These are phyloP conservation scores for Sebastiscus tertius DNA, from an alignment of 2,797 vertebrate genomes.

Conservation along the genomic window DNA sequence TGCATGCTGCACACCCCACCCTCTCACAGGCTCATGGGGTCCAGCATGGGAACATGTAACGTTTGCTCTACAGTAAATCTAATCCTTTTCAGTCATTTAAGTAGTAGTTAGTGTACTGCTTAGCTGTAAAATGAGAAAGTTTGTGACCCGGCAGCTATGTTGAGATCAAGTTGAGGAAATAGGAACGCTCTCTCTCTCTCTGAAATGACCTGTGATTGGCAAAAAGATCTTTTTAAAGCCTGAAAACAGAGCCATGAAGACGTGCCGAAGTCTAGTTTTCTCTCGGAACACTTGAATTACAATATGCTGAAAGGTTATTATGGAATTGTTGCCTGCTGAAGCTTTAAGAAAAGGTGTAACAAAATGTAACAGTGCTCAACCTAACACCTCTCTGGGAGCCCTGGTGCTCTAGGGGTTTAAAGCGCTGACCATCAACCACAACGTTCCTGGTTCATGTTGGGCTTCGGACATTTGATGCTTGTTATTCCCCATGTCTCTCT, in stretches of 20 bases:
- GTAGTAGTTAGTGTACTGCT: no score
- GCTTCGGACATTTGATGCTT: background rate
- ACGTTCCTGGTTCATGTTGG: background rate
- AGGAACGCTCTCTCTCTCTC: no score
- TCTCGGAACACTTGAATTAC: no score
- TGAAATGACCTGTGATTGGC: no score
- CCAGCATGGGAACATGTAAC: background rate
- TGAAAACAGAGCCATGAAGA: no score
- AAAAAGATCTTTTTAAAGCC: no score
- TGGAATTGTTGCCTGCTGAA: no score
- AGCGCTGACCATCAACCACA: background rate
- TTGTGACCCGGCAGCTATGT: accelerated
- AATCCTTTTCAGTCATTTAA: background rate
- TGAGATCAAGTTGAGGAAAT: no score
- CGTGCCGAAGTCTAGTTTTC: no score
- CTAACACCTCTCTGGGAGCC: background rate
- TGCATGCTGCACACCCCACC: background rate
- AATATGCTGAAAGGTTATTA: no score
- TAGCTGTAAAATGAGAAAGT: no score
- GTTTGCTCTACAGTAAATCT: background rate
- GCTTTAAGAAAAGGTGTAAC: background rate
- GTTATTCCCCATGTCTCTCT: background rate
- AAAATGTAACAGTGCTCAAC: background rate
- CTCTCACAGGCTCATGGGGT: background rate
- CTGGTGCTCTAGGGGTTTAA: background rate